Evolutionary conservation across 1,140 invertebrate genomes (phyloP), one percentile per base, ranked within the genome.

Genomic region (Aleiodes sp.): DNA sequence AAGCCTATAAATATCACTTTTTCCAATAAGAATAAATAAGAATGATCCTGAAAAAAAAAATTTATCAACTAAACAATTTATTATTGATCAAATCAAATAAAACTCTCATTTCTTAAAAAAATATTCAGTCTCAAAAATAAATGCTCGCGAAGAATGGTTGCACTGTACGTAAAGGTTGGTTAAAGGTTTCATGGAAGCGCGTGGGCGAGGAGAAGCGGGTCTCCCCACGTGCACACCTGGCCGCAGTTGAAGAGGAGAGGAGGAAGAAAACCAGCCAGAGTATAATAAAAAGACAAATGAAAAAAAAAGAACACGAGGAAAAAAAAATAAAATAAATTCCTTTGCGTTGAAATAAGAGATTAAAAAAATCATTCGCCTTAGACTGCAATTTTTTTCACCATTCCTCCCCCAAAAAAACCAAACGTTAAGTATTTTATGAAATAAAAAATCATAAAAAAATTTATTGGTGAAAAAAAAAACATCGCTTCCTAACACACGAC

Each of bases 171-270:
- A 16, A 52, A 52, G 46, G 46, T 52, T 52, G 46, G 46, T 52
- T 31, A 60, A 37, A 60, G 28, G 57, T 33, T 60, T 28, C 29
- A 14, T 19, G 26, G 66, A 29, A 28, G 28, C 14, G 66, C 59
- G 66, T 68, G 66, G 56, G 66, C 66, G 66, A 56, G 2, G 46
- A 52, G 46, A 46, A 52, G 41, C 31, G 56, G 66, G 14, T 59
- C 66, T 62, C 56, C 59, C 56, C 56, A 61, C 56, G 56, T 75
- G 56, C 41, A 60, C 46, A 66, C 59, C 62, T 71, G 70, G 56
- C 33, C 56, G 19, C 19, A 26, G 43, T 24, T 57, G 67, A 72
- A 71, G 70, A 60, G 26, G 46, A 52, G 46, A 52, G 16, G 46
- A 26, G 46, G 19, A 52, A 24, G 46, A 52, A 52, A 52, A 52